A percentile compares a stretch with the other conserved stretches of the same genome.
Evolutionary conservation across 1,140 invertebrate genomes (phyloP).

Genomic region (Coboldia fuscipes): DNA sequence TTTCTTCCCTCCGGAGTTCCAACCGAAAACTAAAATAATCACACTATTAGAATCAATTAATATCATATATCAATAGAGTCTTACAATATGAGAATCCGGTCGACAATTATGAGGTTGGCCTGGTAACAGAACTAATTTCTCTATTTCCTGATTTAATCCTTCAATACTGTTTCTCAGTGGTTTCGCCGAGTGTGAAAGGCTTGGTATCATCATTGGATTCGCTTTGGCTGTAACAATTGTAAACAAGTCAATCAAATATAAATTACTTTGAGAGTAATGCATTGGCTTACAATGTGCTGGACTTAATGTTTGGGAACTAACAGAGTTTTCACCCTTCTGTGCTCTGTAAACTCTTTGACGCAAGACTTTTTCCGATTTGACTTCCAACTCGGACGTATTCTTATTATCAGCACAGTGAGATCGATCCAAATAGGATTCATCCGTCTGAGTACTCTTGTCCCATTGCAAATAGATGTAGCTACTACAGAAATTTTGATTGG

Average conservation of each 20-base stretch:
- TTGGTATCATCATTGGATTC: constrained; percentile 30
- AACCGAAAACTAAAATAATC: constrained; percentile 13
- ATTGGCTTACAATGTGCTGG: constrained; percentile 2
- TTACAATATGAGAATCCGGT: constrained; percentile 1
- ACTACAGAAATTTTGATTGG: background rate
- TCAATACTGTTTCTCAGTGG: constrained; percentile 64
- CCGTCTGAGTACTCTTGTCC: constrained; percentile 48
- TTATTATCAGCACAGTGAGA: background rate
- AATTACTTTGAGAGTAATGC: background rate
- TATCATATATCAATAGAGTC: background rate
- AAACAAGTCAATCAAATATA: constrained; percentile 1
- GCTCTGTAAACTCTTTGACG: background rate
- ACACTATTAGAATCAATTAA: background rate
- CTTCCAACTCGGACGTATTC: background rate
- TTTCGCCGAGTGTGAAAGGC: constrained; percentile 22
- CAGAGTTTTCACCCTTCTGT: constrained; percentile 2
- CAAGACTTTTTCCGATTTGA: constrained; percentile 3
- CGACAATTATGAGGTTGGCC: constrained; percentile 16
- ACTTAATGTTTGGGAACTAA: constrained; percentile 4
- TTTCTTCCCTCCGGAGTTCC: constrained; percentile 62
- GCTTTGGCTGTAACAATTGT: constrained; percentile 12
- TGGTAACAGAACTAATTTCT: constrained; percentile 38
- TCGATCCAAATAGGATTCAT: constrained; percentile 2
- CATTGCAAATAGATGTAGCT: constrained; percentile 27
- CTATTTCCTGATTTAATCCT: constrained; percentile 66